Evolutionary conservation across 35 echinoderm and acorn worm species (phyloP), one percentile per base, ranked within the genome.

Genomic region (Apostichopus parvimensis): DNA sequence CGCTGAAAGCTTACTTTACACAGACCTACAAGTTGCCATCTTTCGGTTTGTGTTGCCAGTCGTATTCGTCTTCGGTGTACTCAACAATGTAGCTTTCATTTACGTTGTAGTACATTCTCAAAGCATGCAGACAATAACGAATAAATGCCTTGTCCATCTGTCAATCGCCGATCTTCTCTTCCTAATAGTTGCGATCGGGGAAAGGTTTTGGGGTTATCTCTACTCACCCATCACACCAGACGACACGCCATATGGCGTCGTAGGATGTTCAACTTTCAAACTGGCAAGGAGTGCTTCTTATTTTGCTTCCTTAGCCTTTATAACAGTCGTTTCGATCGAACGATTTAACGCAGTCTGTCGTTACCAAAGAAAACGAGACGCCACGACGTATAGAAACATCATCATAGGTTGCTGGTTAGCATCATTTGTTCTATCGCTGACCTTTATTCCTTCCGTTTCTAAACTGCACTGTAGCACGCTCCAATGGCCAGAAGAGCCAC

Each of bases 51-150:
- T 98, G 0, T 84, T 98, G 94, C 96, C 96, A 6, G 22, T 89
- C 12, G 87, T 98, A 9, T 91, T 98, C 60, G 45, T 90, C 22
- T 18, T 95, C 52, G 96, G 96, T 77, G 79, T 95, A 3, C 87
- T 92, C 65, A 92, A 83, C 26, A 98, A 98, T 82, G 60, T 89
- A 17, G 94, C 92, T 21, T 95, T 98, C 94, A 80, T 95, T 20
- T 93, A 91, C 57, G 94, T 95, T 60, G 94, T 98, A 9, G 58
- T 87, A 28, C 90, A 94, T 28, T 79, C 95, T 6, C 91, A 92
- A 71, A 84, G 64, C 15, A 98, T 98, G 96, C 86, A 89, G 13
- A 98, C 96, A 0, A 90, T 94, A 6, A 98, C 96, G 28, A 98
- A 98, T 61, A 83, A 91, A 54, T 95, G 87, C 61, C 62, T 98